These are phyloP conservation scores for Todiramphus chloris DNA, from an alignment of 2,113 vertebrate species.

Conservation along the genomic window DNA sequence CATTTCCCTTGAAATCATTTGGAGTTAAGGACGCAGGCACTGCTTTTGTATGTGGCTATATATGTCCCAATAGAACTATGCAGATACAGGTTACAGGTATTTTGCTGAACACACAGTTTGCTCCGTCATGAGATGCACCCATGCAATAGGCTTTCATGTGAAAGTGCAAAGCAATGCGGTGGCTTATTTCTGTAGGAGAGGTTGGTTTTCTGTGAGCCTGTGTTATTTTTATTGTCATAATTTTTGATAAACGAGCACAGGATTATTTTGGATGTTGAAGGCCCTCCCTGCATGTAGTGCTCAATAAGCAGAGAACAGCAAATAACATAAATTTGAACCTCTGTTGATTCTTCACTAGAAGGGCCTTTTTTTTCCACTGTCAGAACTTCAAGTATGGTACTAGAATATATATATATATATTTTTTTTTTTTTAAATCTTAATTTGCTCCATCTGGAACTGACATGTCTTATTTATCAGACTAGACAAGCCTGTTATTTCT, in stretches of 20 bases:
- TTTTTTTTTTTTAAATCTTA: too few species aligned
- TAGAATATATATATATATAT: neutral
- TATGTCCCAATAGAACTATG: neutral
- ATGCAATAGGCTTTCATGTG: neutral
- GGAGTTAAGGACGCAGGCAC: neutral
- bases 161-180: neutral
- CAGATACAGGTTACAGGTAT: neutral
- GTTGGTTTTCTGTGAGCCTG: neutral
- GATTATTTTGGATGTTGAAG: neutral
- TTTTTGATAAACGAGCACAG: neutral
- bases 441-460: neutral
- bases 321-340: neutral
- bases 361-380: neutral
- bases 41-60: neutral
- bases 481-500: neutral
- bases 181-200: neutral
- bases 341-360: neutral
- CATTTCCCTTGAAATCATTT: neutral
- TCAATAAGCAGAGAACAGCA: neutral
- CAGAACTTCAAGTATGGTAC: neutral
- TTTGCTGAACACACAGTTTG: neutral
- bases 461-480: neutral
- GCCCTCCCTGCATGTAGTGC: fast-evolving
- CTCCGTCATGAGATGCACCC: neutral
- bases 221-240: neutral